Conservation (phyloP, 2,797 vertebrate genomes). For the Xiphophorus birchmanni region DNA sequence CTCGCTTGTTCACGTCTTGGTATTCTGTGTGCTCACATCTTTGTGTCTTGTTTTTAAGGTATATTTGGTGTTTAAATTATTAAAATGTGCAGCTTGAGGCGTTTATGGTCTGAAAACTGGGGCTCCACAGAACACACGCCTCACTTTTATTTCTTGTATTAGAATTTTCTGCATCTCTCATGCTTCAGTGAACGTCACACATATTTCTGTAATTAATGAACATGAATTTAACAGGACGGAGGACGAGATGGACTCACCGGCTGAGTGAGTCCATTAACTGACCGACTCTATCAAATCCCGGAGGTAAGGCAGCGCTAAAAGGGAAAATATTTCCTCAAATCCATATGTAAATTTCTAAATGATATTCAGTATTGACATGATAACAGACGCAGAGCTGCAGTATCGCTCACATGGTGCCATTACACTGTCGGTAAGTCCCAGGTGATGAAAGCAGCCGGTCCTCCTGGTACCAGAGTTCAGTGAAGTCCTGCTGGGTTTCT, state of each 20-base stretch:
- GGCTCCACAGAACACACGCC: not conserved
- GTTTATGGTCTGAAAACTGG: not conserved
- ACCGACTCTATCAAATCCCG: not conserved
- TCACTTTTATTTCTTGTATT: not conserved
- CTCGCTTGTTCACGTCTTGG: not conserved
- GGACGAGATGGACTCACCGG: not conserved
- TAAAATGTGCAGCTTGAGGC: not conserved
- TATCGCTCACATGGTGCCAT: too few relatives aligned
- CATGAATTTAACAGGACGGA: not conserved
- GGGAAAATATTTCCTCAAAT: not conserved
- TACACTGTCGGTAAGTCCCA: not conserved
- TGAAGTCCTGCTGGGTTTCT: constrained; percentile 18
- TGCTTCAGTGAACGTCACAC: not conserved
- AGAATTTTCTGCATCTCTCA: not conserved
- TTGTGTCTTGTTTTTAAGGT: not conserved
- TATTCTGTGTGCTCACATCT: not conserved
- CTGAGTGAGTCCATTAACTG: not conserved
- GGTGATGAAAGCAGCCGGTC: not conserved
- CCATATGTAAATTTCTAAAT: not conserved
- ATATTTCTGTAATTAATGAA: not conserved
- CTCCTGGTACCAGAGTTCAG: constrained; percentile 2
- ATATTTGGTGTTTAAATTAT: not conserved
- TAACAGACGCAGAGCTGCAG: not conserved
- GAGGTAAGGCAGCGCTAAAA: not conserved
- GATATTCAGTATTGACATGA: not conserved